Conservation (phyloP, 2,797 vertebrate species). For the Hydrocynus forskahlii region DNA sequence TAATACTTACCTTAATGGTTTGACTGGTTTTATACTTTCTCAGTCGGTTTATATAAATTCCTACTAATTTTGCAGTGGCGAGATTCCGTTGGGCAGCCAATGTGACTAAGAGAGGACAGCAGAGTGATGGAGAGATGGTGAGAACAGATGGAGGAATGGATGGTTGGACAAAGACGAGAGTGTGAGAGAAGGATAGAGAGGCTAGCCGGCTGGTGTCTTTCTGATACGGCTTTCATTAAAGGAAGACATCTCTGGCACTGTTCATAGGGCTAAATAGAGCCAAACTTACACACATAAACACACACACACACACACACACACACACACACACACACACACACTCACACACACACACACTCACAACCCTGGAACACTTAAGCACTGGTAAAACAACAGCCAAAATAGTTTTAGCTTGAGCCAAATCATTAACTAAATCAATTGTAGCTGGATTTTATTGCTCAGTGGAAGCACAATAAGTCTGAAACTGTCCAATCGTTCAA, state of each 20-base stretch:
- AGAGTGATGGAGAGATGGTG: slow-evolving; percentile 44
- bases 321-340: slow-evolving; percentile 2
- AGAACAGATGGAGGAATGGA: slow-evolving; percentile 53
- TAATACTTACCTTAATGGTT: not conserved
- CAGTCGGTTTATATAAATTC: not conserved
- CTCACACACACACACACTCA: slow-evolving; percentile 9
- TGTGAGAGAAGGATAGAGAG: slow-evolving; percentile 26
- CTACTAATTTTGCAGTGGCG: slow-evolving; percentile 15
- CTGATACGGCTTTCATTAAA: slow-evolving; percentile 20
- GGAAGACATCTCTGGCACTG: not conserved
- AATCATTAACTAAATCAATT: not conserved
- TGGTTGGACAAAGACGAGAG: slow-evolving; percentile 29
- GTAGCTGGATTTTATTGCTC: not conserved
- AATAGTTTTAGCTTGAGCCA: not conserved
- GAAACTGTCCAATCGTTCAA: not conserved
- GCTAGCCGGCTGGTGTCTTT: slow-evolving; percentile 15
- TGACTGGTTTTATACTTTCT: not conserved
- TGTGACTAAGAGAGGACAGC: slow-evolving; percentile 33
- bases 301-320: not conserved
- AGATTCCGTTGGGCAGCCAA: slow-evolving; percentile 26
- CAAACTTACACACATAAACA: not conserved
- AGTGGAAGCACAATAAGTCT: slow-evolving; percentile 1
- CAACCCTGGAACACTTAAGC: not conserved
- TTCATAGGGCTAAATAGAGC: not conserved
- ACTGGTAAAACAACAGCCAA: not conserved